These are phyloP conservation scores for Dipodomys stephensi DNA, from an alignment of 2,113 vertebrate species.

Conservation along the genomic window DNA sequence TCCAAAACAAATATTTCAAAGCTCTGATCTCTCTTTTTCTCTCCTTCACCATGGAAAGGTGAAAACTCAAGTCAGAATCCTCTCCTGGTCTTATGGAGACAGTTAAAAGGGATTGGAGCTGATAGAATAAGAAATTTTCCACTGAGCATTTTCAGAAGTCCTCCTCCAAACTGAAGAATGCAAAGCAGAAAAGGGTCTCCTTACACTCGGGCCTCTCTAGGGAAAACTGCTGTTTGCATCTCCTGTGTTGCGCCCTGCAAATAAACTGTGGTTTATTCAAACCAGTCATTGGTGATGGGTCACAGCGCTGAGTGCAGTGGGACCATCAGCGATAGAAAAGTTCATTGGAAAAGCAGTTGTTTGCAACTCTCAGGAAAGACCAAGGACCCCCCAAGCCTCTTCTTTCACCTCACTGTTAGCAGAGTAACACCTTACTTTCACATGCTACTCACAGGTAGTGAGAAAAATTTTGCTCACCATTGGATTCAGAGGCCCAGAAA, in stretches of 20 bases:
- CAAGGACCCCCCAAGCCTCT: neutral
- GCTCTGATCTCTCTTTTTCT: neutral
- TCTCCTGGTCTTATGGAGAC: neutral
- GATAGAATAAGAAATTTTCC: neutral
- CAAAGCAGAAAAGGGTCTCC: conserved; percentile 45
- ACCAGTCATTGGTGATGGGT: neutral
- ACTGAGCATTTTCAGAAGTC: neutral
- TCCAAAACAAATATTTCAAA: neutral
- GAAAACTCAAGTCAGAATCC: neutral
- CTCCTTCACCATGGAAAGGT: neutral
- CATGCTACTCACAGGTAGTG: neutral
- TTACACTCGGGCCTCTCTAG: neutral
- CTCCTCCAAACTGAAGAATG: neutral
- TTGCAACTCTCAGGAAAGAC: neutral
- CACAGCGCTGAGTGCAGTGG: neutral
- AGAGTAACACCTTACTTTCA: neutral
- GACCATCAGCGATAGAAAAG: neutral
- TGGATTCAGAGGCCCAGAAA: neutral
- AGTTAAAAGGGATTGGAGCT: neutral
- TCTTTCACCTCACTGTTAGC: neutral
- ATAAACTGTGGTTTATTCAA: conserved; percentile 60
- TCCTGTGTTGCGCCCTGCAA: conserved; percentile 11
- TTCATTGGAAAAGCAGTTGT: neutral
- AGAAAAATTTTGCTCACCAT: neutral
- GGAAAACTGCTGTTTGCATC: conserved; percentile 61